Base-by-base conservation (phyloP, 2,797 vertebrate genomes). In the Chromis chromis region DNA sequence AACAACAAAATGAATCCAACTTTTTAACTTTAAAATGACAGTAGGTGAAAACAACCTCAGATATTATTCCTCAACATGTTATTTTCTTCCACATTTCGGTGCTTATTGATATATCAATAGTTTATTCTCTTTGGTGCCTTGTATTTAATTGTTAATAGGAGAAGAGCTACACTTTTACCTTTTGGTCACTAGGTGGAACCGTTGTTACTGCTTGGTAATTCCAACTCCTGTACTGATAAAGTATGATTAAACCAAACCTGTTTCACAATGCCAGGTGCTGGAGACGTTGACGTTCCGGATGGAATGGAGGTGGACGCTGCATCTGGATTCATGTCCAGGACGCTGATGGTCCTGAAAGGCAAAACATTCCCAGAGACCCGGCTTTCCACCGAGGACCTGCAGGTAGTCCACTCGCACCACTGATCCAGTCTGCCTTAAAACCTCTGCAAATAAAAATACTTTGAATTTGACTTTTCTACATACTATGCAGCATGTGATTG, bases 311-410 rank as follows among this genome's bases (percentile, higher is more conserved):
- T 94, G 10, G 96, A 96, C 65, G 58, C 83, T 6, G 73, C 75
- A 2, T 88, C 84, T 11, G 74, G 65, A 33, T 85, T 98, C 60
- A 85, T 84, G 0, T 27, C 88, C 75, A 94, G 91, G 49, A 89
- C 94, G 1, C 86, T 97, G 4, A 86, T 90, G 66, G 87, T 90
- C 25, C 89, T 99, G 46, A 95, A 94, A 88, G 94, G 95, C 58
- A 99, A 96, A 91, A 90, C 93, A 1, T 94, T 91, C 11, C 97
- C 97, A 27, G 96, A 98, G 89, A 96, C 97, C 73, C 94, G 96
- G 83, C 89, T 99, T 28, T 96, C 96, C 66, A 97, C 95, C 56
- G 91, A 92, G 57, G 96, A 97, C 56, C 92, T 99, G 33, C 96
- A 98, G 96, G 98, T 98, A 91, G 14, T 62, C 11, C 4, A 13